Evolutionary conservation across 2,888 invertebrate genomes (phyloP), one percentile per base, ranked within the genome.

Genomic region (Agriotes lineatus): DNA sequence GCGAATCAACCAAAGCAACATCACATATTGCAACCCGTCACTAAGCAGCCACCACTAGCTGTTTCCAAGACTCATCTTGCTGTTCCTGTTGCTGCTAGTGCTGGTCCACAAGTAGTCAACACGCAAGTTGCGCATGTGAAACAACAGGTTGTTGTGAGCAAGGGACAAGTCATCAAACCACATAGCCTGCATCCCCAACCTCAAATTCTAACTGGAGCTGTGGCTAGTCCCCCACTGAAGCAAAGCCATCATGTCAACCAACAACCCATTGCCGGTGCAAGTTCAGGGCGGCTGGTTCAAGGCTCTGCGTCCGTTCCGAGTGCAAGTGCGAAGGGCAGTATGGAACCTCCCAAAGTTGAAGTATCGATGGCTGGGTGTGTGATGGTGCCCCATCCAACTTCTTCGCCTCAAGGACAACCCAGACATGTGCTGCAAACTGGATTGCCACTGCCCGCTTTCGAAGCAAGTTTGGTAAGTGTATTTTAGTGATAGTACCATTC

Each of bases 401-500:
- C 75, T 3, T 78, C 82, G 7, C 87, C 87, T 2, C 87, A 86
- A 76, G 85, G 86, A 61, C 86, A 86, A 75, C 81, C 86, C n/a
- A 86, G 89, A 33, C 86, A 87, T 62, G 82, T 87, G 19, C 74
- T 87, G 67, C 87, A 87, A 57, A 82, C 87, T 1, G 87, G 87
- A 18, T 84, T 90, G 75, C 87, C 90, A 16, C 86, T 90, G 44
- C 86, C 90, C 12, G 85, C 89, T 12, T 91, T 88, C 76, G 91
- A 91, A 77, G 86, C 89, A 7, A 89, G 88, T 80, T 84, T 94
- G 91, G 94, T 95, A 86, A 91, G 91, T 83, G 33, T 5, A 44
- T 44, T 5, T 19, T 14, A 44, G 20, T 45, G 12, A n/a, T 19
- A n/a, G 10, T 42, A 14, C 16, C 10, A 48, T 37, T 19, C 30